Conservation (phyloP, 1,140 invertebrate genomes). For the Conus betulinus region DNA sequence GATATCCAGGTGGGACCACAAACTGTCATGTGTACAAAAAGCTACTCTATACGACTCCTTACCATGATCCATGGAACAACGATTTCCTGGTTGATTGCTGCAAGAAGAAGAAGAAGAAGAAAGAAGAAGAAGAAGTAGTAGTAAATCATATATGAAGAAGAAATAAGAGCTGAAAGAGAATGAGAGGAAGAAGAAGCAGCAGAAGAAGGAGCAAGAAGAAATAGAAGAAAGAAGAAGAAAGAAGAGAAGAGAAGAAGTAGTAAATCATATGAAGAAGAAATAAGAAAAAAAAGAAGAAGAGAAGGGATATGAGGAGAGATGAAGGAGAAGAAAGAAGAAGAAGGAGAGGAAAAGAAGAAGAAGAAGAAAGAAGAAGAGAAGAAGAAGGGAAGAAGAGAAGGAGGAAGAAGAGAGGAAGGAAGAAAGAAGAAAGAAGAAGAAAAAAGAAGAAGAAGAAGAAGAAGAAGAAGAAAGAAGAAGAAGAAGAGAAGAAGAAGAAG, state of each 20-base stretch:
- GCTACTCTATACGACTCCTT: neutral
- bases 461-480: neutral
- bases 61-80: too few species aligned
- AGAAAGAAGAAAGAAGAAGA: neutral
- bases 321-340: neutral
- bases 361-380: neutral
- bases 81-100: too few species aligned
- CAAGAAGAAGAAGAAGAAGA: constrained; percentile 21
- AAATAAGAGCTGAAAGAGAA: constrained; percentile 12
- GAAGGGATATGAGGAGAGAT: too few species aligned
- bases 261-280: too few species aligned
- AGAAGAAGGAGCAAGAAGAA: neutral
- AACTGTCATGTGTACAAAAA: neutral
- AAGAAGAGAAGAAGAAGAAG: too few species aligned
- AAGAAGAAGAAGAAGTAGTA: constrained; percentile 28
- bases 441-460: neutral
- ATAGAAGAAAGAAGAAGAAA: too few species aligned
- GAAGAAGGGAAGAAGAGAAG: neutral
- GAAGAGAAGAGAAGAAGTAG: too few species aligned
- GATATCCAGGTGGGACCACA: too few species aligned
- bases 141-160: too few species aligned
- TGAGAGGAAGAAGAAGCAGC: constrained; percentile 17
- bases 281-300: too few species aligned
- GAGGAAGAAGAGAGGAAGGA: neutral
- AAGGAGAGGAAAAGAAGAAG: neutral